Base-by-base conservation (phyloP, 2,888 invertebrate genomes). In the Acanthacorydalis orientalis region DNA sequence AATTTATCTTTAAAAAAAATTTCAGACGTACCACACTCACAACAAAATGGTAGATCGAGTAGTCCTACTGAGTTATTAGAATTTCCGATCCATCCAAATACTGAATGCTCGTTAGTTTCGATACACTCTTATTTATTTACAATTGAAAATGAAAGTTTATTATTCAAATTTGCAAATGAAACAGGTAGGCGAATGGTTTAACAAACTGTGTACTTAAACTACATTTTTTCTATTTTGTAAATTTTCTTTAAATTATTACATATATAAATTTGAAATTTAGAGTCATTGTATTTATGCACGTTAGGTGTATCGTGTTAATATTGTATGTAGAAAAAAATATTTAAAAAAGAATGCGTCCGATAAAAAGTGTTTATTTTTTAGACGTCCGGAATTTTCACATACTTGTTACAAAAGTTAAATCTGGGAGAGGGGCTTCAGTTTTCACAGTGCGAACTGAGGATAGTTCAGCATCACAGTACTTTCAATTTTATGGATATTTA, bases 401-500 rank as follows among this genome's bases (percentile, higher is more conserved):
- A 59, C 74, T 80, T 59, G 74, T 88, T 60, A 72, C 74, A 51
- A 82, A 83, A 63, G 75, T 81, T 47, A 83, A 80, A 63, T 77
- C 77, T 56, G 83, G 81, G 43, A 77, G 78, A 59, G 78, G 78
- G 45, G 62, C 72, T 1, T 96, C 95, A 1, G 87, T 89, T 54
- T 96, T 97, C 67, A 86, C 90, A 48, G 87, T 92, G 57, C 77
- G 97, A 60, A 98, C 97, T 23, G 97, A 98, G 64, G 93, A 96
- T 65, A 90, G 95, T 2, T 97, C 97, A 47, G 97, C 97, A 52
- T 86, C 88, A 69, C 97, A 98, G 68, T 98, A 98, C 75, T 97
- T 97, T 65, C 95, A 97, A 74, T 98, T 98, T 69, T 98, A 98
- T 68, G 96, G 97, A 53, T 97, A 96, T 70, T 71, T 98, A 56